phyloP scores from a whole-genome alignment of 2,888 invertebrate species.

The Cotesia congregata region DNA sequence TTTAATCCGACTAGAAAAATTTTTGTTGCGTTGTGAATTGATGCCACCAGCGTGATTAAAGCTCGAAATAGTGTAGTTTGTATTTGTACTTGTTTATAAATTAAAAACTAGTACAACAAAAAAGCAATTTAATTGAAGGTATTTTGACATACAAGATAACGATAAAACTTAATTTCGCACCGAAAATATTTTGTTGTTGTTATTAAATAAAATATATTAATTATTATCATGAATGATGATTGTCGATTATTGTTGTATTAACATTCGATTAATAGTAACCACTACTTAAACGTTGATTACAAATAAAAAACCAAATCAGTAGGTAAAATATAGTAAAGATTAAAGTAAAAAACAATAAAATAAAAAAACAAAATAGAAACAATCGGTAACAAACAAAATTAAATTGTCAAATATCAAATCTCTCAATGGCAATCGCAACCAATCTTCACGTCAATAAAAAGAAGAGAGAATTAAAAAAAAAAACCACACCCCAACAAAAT shows the following conservation, averaged over 20 bases:
- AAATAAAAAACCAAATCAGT: constrained; percentile 51
- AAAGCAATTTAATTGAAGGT: constrained; percentile 38
- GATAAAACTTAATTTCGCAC: neutral
- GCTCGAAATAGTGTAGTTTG: constrained; percentile 25
- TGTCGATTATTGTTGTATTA: constrained; percentile 37
- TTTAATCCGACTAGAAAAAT: neutral
- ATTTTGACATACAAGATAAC: no score
- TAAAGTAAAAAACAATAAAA: constrained; percentile 54
- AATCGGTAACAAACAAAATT: constrained; percentile 55
- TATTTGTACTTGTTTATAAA: constrained; percentile 3
- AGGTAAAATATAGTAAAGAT: constrained; percentile 53
- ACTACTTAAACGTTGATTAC: constrained; percentile 48
- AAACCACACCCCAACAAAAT: constrained; percentile 44
- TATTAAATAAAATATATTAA: neutral
- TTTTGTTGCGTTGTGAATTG: constrained; percentile 2
- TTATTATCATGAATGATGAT: constrained; percentile 31
- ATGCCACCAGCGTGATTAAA: constrained; percentile 25
- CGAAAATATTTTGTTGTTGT: neutral
- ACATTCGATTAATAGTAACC: constrained; percentile 41
- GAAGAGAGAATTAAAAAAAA: constrained; percentile 46
- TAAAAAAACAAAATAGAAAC: constrained; percentile 39
- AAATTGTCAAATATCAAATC: constrained; percentile 43
- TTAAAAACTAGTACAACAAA: constrained; percentile 33
- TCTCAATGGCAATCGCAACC: constrained; percentile 52
- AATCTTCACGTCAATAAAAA: constrained; percentile 47